Evolutionary conservation across 2,113 vertebrate genomes (phyloP).

Genomic region (Cheilinus undulatus): DNA sequence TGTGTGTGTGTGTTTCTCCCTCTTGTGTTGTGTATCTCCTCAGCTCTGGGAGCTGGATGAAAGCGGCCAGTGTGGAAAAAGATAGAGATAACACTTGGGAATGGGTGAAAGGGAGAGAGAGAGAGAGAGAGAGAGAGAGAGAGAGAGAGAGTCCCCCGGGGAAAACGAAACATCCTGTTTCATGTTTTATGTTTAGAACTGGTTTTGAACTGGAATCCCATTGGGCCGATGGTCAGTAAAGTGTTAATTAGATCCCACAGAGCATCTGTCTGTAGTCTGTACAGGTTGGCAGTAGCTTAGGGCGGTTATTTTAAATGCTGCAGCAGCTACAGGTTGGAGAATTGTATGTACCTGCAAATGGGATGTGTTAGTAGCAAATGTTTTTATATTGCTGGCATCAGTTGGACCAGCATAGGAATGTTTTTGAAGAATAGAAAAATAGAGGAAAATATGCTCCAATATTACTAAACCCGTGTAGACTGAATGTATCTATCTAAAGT

Average conservation of each 20-base stretch:
- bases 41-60: slow-evolving; percentile 56
- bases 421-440: background rate
- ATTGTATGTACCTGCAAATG: background rate
- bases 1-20: slow-evolving; percentile 30
- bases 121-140: no score
- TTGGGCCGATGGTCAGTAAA: slow-evolving; percentile 64
- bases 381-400: slow-evolving; percentile 21
- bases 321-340: slow-evolving; percentile 20
- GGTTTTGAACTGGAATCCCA: slow-evolving; percentile 60
- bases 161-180: slow-evolving; percentile 58
- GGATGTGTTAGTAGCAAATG: slow-evolving; percentile 9
- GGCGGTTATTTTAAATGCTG: slow-evolving; percentile 54
- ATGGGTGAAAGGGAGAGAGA: slow-evolving; percentile 1
- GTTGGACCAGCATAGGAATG: slow-evolving; percentile 14
- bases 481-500: no score
- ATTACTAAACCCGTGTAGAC: no score
- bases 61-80: slow-evolving; percentile 45
- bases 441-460: background rate
- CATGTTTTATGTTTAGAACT: slow-evolving; percentile 58
- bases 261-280: slow-evolving; percentile 37
- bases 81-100: slow-evolving; percentile 53
- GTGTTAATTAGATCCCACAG: slow-evolving; percentile 61
- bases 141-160: slow-evolving; percentile 24
- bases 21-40: slow-evolving; percentile 54
- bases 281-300: slow-evolving; percentile 29